Percentiles rank a stretch among this genome's conserved stretches.
These are phyloP conservation scores for Mylabris sibirica DNA, from an alignment of 2,888 invertebrate genomes.

Conservation along the genomic window DNA sequence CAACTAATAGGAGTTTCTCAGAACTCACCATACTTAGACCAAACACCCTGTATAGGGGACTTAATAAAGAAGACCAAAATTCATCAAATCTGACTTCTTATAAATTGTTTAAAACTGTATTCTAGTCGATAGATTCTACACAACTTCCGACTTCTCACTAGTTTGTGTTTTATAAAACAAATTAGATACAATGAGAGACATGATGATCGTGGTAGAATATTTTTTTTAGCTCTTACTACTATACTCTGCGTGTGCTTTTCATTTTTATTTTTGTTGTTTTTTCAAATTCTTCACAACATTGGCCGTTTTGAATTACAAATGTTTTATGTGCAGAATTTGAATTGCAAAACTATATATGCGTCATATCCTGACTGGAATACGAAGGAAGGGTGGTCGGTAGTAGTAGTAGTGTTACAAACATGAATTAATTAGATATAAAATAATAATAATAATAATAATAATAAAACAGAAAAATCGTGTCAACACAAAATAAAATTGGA, in stretches of 20 bases:
- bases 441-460: too few species aligned
- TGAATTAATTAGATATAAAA: background rate
- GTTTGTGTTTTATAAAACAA: background rate
- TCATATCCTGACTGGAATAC: conserved; percentile 4
- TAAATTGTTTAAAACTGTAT: too few species aligned
- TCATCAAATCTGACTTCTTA: too few species aligned
- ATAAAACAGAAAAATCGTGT: too few species aligned
- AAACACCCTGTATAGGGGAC: too few species aligned
- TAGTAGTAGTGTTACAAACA: background rate
- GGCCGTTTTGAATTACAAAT: conserved; percentile 18
- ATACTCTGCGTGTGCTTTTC: background rate
- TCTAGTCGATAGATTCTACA: too few species aligned
- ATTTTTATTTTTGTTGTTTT: background rate
- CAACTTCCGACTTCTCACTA: background rate
- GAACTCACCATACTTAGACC: too few species aligned
- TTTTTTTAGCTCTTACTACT: background rate
- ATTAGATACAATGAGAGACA: background rate
- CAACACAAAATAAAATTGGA: too few species aligned
- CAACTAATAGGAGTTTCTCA: too few species aligned
- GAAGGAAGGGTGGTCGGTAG: background rate
- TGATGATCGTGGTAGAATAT: background rate
- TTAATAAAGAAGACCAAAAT: too few species aligned
- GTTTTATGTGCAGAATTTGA: conserved; percentile 12
- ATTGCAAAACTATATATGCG: conserved; percentile 10
- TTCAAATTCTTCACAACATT: conserved; percentile 7